A percentile compares a stretch with the other conserved stretches of the same genome.
These are phyloP conservation scores for Drosophila suboccidentalis DNA, from an alignment of 2,888 invertebrate species.

Conservation along the genomic window DNA sequence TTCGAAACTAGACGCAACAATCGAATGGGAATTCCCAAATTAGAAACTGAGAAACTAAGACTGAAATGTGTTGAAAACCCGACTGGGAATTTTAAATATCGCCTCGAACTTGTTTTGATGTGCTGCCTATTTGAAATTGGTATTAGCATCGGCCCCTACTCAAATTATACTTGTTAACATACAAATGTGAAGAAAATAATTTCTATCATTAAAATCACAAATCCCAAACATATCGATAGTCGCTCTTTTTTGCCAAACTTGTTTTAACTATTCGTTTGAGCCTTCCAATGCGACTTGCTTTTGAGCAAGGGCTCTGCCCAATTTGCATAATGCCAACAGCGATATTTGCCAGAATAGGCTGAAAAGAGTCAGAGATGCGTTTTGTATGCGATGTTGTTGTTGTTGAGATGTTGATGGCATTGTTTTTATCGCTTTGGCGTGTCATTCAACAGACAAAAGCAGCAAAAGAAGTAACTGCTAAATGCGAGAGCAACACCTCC, in stretches of 20 bases:
- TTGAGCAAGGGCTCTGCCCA: conserved; percentile 45
- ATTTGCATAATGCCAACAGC: conserved; percentile 67
- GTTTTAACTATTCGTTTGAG: conserved; percentile 36
- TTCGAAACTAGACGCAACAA: conserved; percentile 63
- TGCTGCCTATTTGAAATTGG: conserved; percentile 42
- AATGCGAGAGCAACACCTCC: conserved; percentile 50
- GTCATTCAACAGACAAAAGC: conserved; percentile 72
- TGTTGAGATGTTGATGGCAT: conserved; percentile 57
- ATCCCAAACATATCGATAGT: conserved; percentile 28
- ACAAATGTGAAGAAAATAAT: conserved; percentile 56
- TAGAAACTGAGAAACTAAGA: conserved; percentile 56
- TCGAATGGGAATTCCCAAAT: conserved; percentile 75
- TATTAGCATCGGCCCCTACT: conserved; percentile 41
- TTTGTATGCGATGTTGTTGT: conserved; percentile 39
- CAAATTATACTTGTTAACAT: conserved; percentile 44
- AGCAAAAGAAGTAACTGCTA: conserved; percentile 71
- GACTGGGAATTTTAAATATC: conserved; percentile 50
- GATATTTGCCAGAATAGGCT: conserved; percentile 75
- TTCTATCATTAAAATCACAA: conserved; percentile 54
- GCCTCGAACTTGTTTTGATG: conserved; percentile 71
- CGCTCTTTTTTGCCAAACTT: conserved; percentile 22
- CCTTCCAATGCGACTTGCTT: conserved; percentile 45
- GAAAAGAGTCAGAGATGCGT: conserved; percentile 56
- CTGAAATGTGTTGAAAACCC: conserved; percentile 59
- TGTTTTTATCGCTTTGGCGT: conserved; percentile 65